Percentiles rank a stretch among this genome's conserved stretches.
Evolutionary conservation across 37 sponge, comb jelly and placozoan genomes (phyloP).

Genomic region (Tethya wilhelma): DNA sequence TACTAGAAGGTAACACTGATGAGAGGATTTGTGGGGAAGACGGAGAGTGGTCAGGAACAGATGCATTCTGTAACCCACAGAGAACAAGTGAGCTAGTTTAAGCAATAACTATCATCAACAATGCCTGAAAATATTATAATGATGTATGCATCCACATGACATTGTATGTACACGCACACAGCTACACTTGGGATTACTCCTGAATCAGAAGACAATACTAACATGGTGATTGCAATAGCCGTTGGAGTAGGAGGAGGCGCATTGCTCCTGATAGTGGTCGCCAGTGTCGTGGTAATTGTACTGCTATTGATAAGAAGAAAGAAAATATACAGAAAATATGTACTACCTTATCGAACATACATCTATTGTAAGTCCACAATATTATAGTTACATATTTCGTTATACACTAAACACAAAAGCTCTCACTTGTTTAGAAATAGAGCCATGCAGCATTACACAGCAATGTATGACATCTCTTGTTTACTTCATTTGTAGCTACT

Average conservation of each 20-base stretch:
- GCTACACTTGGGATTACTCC: too few relatives aligned
- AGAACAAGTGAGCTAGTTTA: too few relatives aligned
- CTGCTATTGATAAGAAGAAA: background rate
- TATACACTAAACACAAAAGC: too few relatives aligned
- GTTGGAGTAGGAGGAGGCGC: background rate
- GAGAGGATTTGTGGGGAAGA: background rate
- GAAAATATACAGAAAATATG: conserved; percentile 16
- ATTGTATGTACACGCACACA: too few relatives aligned
- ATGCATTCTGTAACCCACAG: too few relatives aligned
- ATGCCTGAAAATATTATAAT: too few relatives aligned
- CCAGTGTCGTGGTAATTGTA: background rate
- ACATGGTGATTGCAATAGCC: background rate
- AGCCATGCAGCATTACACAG: too few relatives aligned
- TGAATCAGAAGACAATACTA: background rate
- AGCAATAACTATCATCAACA: too few relatives aligned
- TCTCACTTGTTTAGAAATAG: too few relatives aligned
- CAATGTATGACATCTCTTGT: background rate
- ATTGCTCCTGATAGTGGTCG: background rate
- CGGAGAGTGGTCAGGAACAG: background rate
- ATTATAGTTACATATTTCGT: background rate
- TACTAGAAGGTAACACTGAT: background rate
- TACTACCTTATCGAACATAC: background rate
- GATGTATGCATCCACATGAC: too few relatives aligned
- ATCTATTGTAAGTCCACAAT: background rate
- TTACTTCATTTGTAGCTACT: background rate